Evolutionary conservation across 2,888 invertebrate species (phyloP).

Genomic region (Perizoma affinitatum): DNA sequence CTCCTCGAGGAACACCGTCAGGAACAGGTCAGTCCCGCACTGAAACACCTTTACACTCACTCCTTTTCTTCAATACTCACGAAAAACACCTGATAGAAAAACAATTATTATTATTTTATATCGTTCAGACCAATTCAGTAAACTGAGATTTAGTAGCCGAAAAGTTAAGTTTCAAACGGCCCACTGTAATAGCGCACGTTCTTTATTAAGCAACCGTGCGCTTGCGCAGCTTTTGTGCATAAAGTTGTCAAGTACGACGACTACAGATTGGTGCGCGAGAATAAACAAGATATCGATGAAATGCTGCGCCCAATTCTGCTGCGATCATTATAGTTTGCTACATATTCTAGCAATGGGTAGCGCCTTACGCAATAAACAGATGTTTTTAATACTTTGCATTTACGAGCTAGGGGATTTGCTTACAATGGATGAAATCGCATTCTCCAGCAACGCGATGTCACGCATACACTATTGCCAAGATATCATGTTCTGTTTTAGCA

Average conservation of each 20-base stretch:
- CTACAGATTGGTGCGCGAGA: constrained; percentile 48
- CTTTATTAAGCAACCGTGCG: constrained; percentile 49
- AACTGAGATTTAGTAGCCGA: constrained; percentile 23
- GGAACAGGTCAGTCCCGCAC: constrained; percentile 73
- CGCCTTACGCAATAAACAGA: constrained; percentile 13
- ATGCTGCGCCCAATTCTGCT: constrained; percentile 48
- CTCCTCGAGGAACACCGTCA: constrained; percentile 69
- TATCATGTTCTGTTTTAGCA: constrained; percentile 33
- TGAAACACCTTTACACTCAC: constrained; percentile 16
- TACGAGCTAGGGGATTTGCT: background rate
- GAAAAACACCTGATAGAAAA: too few species aligned
- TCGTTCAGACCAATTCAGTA: background rate
- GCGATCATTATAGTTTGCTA: constrained; percentile 35
- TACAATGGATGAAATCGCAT: background rate
- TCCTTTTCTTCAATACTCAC: constrained; percentile 10
- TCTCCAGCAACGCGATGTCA: constrained; percentile 10
- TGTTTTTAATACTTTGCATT: background rate
- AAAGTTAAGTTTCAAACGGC: constrained; percentile 24
- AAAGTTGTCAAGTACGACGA: constrained; percentile 62
- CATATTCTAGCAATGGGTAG: constrained; percentile 27
- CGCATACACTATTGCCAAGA: constrained; percentile 18
- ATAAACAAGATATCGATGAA: constrained; percentile 50
- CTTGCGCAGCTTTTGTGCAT: constrained; percentile 52
- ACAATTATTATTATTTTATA: too few species aligned
- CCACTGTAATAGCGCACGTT: constrained; percentile 31